Conservation (phyloP, 1,140 invertebrate genomes). For the Hylyphantes graminicola region DNA sequence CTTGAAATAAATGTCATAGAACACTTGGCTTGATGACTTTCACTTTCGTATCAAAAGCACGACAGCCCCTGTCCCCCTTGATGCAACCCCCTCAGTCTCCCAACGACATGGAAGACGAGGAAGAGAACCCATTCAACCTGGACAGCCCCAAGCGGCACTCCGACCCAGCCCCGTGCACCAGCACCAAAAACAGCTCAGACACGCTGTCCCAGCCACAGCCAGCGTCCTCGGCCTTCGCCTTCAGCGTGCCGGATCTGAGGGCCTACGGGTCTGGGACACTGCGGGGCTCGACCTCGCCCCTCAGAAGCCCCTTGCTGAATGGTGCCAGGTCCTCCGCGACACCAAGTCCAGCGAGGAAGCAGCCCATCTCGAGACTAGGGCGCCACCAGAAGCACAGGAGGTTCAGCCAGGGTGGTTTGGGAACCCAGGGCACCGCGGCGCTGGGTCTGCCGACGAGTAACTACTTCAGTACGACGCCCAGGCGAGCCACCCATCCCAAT, state of each 20-base stretch:
- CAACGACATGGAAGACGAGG: constrained; percentile 27
- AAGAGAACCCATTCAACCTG: constrained; percentile 31
- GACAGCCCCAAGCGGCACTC: constrained; percentile 54
- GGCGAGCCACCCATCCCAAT: constrained; percentile 30
- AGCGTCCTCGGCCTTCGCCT: constrained; percentile 25
- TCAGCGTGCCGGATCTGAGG: constrained; percentile 51
- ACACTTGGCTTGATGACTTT: neutral
- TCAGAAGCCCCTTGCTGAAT: constrained; percentile 28
- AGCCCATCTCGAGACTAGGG: neutral
- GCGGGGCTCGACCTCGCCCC: constrained; percentile 17
- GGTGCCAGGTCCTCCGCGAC: constrained; percentile 3
- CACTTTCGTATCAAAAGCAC: neutral
- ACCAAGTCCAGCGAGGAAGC: constrained; percentile 30
- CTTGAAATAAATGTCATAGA: neutral
- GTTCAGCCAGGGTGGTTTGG: constrained; percentile 23
- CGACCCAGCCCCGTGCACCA: constrained; percentile 53
- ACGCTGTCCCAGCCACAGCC: neutral
- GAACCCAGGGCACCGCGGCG: neutral
- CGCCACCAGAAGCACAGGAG: constrained; percentile 8
- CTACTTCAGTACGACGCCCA: constrained; percentile 16
- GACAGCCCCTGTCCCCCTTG: neutral
- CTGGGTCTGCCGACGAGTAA: neutral
- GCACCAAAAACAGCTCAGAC: neutral
- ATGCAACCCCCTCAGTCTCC: neutral
- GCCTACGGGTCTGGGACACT: constrained; percentile 9